Evolutionary conservation across 2,797 vertebrate genomes (phyloP).

Genomic region (Acanthis flammea): DNA sequence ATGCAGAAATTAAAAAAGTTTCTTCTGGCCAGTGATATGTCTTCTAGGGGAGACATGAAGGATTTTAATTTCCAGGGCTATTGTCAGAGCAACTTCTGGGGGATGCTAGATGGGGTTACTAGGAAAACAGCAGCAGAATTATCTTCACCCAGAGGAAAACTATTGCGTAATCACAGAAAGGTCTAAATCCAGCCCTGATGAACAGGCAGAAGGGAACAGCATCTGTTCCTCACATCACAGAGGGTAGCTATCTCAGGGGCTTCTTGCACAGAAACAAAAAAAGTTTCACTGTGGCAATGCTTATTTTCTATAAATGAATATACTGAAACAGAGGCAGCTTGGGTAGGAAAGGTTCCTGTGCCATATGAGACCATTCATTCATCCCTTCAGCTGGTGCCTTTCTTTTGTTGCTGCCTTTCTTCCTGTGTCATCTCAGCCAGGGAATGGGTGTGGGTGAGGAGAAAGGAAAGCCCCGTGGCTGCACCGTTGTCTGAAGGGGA

Average conservation of each 20-base stretch:
- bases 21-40: neutral
- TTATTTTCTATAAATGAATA: neutral
- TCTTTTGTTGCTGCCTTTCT: neutral
- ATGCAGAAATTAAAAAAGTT: neutral
- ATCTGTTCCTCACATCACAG: neutral
- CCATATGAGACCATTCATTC: neutral
- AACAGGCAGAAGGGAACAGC: neutral
- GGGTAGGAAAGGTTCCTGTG: neutral
- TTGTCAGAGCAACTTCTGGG: neutral
- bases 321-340: neutral
- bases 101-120: neutral
- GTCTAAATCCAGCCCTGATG: neutral
- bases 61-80: neutral
- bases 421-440: neutral
- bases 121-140: neutral
- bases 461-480: neutral
- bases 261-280: neutral
- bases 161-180: neutral
- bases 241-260: neutral
- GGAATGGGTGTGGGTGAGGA: neutral
- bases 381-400: neutral
- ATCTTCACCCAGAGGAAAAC: neutral
- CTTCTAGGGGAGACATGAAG: neutral
- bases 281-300: neutral
- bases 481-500: accelerated